phyloP scores from a whole-genome alignment of 2,113 vertebrate genomes.

The Fulica atra region DNA sequence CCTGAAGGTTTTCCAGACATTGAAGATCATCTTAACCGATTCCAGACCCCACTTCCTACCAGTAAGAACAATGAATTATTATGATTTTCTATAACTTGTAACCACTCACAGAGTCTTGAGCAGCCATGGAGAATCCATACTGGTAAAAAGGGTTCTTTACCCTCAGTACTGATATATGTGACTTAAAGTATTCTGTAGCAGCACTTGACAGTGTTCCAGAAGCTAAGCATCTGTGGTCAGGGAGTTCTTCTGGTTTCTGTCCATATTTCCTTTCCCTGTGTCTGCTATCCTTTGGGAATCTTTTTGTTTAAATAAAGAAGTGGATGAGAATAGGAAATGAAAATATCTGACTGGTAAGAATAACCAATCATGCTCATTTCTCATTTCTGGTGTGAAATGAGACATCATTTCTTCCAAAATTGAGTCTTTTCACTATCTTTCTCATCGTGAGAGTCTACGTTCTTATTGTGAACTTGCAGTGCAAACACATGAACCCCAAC shows the following conservation, averaged over 20 bases:
- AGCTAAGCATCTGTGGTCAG: background rate
- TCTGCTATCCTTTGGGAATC: background rate
- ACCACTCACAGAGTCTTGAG: background rate
- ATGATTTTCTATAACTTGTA: background rate
- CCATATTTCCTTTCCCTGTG: background rate
- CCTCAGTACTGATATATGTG: background rate
- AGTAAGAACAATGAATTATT: too few relatives aligned
- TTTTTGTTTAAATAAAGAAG: background rate
- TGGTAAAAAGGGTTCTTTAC: background rate
- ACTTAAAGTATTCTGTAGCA: background rate
- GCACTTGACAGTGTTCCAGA: background rate
- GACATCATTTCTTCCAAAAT: background rate
- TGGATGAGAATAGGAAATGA: background rate
- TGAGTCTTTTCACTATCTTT: background rate
- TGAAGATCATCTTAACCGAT: too few relatives aligned
- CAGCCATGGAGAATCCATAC: background rate
- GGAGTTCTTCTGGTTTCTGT: background rate
- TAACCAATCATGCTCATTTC: constrained; percentile 1
- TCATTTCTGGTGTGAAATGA: background rate
- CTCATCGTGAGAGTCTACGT: background rate
- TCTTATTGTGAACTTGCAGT: background rate
- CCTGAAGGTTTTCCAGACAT: too few relatives aligned
- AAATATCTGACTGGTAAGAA: background rate
- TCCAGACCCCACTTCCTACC: too few relatives aligned
- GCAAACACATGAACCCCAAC: background rate